A percentile compares a stretch with the other conserved stretches of the same genome.
Evolutionary conservation across 2,797 vertebrate genomes (phyloP).

Genomic region (Sphaeramia orbicularis): DNA sequence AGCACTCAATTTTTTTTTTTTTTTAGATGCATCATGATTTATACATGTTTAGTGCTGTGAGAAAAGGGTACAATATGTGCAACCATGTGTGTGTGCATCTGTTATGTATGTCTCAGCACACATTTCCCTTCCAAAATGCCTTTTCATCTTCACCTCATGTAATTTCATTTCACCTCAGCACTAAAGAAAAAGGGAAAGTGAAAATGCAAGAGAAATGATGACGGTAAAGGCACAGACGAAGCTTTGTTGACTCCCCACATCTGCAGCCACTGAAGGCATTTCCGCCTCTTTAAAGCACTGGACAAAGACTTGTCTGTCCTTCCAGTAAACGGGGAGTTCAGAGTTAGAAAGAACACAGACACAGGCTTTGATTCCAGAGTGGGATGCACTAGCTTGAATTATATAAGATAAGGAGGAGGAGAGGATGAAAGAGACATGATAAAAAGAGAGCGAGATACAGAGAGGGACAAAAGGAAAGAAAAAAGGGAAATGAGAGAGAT

Average conservation of each 20-base stretch:
- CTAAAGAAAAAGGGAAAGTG: conserved; percentile 21
- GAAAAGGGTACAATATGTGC: conserved; percentile 27
- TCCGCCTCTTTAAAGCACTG: conserved; percentile 76
- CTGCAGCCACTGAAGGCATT: conserved; percentile 80
- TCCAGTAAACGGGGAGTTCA: conserved; percentile 52
- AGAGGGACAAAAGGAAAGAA: conserved; percentile 26
- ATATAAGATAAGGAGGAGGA: conserved; percentile 71
- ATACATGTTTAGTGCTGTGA: conserved; percentile 60
- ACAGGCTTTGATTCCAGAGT: conserved; percentile 75
- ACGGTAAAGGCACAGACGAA: conserved; percentile 62
- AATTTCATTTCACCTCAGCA: conserved; percentile 15
- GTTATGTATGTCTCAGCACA: conserved; percentile 10
- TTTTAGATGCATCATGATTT: conserved; percentile 66
- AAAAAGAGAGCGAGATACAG: conserved; percentile 30
- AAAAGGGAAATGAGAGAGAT: conserved; percentile 34
- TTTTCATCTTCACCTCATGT: conserved; percentile 22
- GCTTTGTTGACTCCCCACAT: conserved; percentile 79
- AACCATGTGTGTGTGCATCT: conserved; percentile 10
- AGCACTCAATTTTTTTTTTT: conserved; percentile 11
- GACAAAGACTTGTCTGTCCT: conserved; percentile 77
- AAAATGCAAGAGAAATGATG: conserved; percentile 60
- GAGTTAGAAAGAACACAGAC: conserved; percentile 67
- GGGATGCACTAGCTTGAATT: conserved; percentile 69
- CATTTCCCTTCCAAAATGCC: conserved; percentile 2
- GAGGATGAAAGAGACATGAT: conserved; percentile 57